Evolutionary conservation across 2,888 invertebrate genomes (phyloP), one percentile per base, ranked within the genome.

Genomic region (Ypsolopha scabrella): DNA sequence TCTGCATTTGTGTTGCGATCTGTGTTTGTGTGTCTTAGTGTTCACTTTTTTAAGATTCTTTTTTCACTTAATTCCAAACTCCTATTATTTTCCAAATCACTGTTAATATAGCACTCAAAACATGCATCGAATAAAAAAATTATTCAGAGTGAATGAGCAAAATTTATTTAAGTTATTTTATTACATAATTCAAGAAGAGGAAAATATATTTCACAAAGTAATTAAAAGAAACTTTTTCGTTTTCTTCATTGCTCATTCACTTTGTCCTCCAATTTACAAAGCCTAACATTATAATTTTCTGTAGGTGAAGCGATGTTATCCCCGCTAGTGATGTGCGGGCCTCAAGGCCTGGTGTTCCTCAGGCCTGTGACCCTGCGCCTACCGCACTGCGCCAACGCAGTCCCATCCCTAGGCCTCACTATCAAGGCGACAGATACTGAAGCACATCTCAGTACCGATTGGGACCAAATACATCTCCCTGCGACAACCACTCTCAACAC

Each of bases 311-410:
- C 95, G 57, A 91, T 97, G 89, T 89, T 97, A 65, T 96, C 96
- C 66, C 97, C 97, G 54, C 88, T 97, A 67, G 97, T 98, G 68
- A 96, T 97, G 94, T 98, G 97, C 87, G 97, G 98, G 55, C 98
- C 98, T 33, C 96, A 96, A 85, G 93, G 97, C 59, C 90, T 97
- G 60, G 92, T 93, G 76, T 98, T 98, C 86, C 83, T 91, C 54
- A 90, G 92, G 71, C 96, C 97, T 50, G 96, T 97, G 67, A 96
- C 97, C 65, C 89, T 98, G 52, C 91, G 95, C 60, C 92, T 98
- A 70, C 98, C 98, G 58, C 97, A 94, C 75, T 93, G 92, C 75
- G 92, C 92, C 60, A 93, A 93, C 72, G 92, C 92, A 50, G 90
- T 93, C 55, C 90, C 93, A 38, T 93, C 93, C 50, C 85, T 94